phyloP scores from a whole-genome alignment of 2,888 invertebrate genomes.

The Protodeltote pygarga region DNA sequence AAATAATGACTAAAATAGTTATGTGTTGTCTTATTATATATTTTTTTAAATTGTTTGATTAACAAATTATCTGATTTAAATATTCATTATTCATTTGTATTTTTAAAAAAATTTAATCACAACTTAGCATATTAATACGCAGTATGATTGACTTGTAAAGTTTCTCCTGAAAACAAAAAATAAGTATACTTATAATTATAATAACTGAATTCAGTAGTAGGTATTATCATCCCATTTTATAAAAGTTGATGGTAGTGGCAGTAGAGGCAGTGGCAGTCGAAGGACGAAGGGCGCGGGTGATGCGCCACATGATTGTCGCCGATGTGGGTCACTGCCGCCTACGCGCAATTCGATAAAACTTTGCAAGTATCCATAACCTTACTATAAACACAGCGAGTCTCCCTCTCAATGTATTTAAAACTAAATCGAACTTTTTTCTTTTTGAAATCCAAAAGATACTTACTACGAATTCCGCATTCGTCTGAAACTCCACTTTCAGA shows the following conservation, averaged over 20 bases:
- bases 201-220: constrained; percentile 13
- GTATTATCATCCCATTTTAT: constrained; percentile 29
- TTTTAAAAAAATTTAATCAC: too few relatives aligned
- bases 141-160: neutral
- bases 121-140: neutral
- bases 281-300: constrained; percentile 71
- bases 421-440: constrained; percentile 24
- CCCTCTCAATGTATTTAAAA: constrained; percentile 14
- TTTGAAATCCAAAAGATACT: neutral
- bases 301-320: constrained; percentile 68
- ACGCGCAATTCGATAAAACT: constrained; percentile 84
- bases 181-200: constrained; percentile 1
- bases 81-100: too few relatives aligned
- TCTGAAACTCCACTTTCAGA: constrained; percentile 12
- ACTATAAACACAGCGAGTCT: constrained; percentile 45
- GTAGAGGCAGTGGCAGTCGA: constrained; percentile 26
- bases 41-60: too few relatives aligned
- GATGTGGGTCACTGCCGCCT: constrained; percentile 84
- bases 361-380: constrained; percentile 67
- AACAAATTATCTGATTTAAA: too few relatives aligned
- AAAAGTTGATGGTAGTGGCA: constrained; percentile 55
- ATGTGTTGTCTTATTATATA: too few relatives aligned
- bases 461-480: constrained; percentile 10
- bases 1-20: too few relatives aligned
- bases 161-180: neutral